phyloP scores from a whole-genome alignment of 1,140 invertebrate genomes.

The Trypoxylus dichotomus region DNA sequence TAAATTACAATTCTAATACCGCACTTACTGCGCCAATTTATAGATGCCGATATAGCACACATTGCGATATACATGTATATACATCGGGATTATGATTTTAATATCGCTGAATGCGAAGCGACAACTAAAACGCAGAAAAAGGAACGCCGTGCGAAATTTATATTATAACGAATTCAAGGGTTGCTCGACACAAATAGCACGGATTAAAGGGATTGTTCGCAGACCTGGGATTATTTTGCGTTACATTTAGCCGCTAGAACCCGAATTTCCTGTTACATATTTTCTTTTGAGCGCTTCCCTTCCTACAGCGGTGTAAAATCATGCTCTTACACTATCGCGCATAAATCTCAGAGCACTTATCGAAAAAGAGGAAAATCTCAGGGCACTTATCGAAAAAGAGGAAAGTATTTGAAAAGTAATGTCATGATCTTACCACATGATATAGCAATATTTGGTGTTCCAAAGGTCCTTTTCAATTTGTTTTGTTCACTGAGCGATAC shows the following conservation, averaged over 20 bases:
- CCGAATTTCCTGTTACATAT: slow-evolving; percentile 4
- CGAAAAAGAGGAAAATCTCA: too few species aligned
- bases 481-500: too few species aligned
- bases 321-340: too few species aligned
- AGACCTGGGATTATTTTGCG: slow-evolving; percentile 19
- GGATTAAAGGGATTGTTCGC: slow-evolving; percentile 13
- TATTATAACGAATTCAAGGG: slow-evolving; percentile 10
- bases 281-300: background rate
- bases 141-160: slow-evolving; percentile 11
- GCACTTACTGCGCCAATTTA: background rate
- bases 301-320: background rate
- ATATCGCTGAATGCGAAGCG: background rate
- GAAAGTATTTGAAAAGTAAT: too few species aligned
- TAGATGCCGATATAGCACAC: background rate
- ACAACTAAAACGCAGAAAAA: background rate
- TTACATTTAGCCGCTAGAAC: slow-evolving; percentile 6
- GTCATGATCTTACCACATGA: too few species aligned
- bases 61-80: background rate
- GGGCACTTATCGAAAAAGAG: too few species aligned
- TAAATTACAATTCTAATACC: background rate
- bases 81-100: slow-evolving; percentile 1
- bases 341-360: too few species aligned
- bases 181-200: slow-evolving; percentile 2
- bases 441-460: too few species aligned
- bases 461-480: too few species aligned